Evolutionary conservation across 2,113 vertebrate genomes (phyloP).

Genomic region (Phoenicopterus ruber): DNA sequence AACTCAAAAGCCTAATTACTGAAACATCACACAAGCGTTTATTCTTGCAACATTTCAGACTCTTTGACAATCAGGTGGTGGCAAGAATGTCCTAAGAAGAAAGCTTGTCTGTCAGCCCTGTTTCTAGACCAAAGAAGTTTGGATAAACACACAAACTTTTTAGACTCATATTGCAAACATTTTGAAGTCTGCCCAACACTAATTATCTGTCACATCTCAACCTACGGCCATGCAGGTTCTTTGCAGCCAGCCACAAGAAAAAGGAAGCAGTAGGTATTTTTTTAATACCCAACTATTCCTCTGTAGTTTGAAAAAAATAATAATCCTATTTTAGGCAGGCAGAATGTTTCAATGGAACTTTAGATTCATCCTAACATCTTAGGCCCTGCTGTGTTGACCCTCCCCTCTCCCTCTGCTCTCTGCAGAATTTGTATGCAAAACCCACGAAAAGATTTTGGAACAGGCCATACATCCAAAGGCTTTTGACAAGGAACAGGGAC

Average conservation of each 20-base stretch:
- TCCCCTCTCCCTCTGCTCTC: constrained; percentile 24
- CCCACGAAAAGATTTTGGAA: constrained; percentile 18
- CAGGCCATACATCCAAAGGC: constrained; percentile 24
- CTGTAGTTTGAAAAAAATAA: constrained; percentile 45
- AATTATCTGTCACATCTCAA: constrained; percentile 12
- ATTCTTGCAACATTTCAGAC: constrained; percentile 7
- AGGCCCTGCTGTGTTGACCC: constrained; percentile 30
- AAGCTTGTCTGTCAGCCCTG: neutral
- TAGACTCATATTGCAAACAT: neutral
- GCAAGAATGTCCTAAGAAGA: constrained; percentile 5
- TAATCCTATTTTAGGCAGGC: constrained; percentile 40
- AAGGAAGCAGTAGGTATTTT: constrained; percentile 46
- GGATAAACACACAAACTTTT: neutral
- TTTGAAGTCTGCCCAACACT: neutral
- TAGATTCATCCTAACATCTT: constrained; percentile 50
- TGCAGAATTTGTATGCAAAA: constrained; percentile 38
- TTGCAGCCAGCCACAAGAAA: constrained; percentile 18
- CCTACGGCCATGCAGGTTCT: neutral
- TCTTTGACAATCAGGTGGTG: neutral
- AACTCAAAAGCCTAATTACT: constrained; percentile 36
- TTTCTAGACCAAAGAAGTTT: constrained; percentile 22
- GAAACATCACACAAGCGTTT: constrained; percentile 11
- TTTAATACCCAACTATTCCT: constrained; percentile 34
- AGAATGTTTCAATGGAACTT: constrained; percentile 47
- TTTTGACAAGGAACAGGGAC: constrained; percentile 55